Conservation (phyloP, 2,888 invertebrate genomes). For the Margaritifera margaritifera region DNA sequence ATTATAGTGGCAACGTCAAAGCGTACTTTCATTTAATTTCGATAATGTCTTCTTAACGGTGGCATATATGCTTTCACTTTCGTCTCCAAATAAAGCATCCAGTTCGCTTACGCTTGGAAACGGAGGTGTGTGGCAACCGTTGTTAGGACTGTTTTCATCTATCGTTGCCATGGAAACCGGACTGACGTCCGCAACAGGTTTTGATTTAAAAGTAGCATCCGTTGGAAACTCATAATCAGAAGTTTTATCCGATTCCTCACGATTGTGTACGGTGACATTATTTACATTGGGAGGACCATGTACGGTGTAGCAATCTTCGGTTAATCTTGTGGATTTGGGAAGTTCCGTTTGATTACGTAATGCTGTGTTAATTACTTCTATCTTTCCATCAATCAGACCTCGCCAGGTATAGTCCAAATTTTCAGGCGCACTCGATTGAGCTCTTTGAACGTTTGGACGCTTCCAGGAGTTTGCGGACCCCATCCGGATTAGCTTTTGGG, state of each 20-base stretch:
- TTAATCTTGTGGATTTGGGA: background rate
- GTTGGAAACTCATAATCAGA: too few relatives aligned
- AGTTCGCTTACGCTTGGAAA: too few relatives aligned
- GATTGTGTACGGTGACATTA: conserved; percentile 4
- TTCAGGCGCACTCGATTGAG: conserved; percentile 7
- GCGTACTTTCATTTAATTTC: conserved; percentile 15
- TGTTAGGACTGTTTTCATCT: conserved; percentile 1
- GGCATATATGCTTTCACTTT: conserved; percentile 35
- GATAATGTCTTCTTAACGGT: conserved; percentile 35
- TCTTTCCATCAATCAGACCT: conserved; percentile 30
- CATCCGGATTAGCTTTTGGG: conserved; percentile 30
- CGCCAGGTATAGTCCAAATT: conserved; percentile 29
- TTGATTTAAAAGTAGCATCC: too few relatives aligned
- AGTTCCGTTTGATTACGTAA: conserved; percentile 17
- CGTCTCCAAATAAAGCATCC: conserved; percentile 14
- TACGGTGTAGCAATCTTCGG: background rate
- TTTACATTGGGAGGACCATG: background rate
- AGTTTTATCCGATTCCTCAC: too few relatives aligned
- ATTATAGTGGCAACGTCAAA: too few relatives aligned
- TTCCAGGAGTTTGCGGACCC: conserved; percentile 36
- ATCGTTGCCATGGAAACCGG: conserved; percentile 3
- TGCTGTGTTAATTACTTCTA: conserved; percentile 31
- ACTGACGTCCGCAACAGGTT: too few relatives aligned
- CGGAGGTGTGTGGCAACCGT: background rate
- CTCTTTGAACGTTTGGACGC: conserved; percentile 15